Base-by-base conservation (phyloP, 2,888 invertebrate species). In the Cotesia congregata region DNA sequence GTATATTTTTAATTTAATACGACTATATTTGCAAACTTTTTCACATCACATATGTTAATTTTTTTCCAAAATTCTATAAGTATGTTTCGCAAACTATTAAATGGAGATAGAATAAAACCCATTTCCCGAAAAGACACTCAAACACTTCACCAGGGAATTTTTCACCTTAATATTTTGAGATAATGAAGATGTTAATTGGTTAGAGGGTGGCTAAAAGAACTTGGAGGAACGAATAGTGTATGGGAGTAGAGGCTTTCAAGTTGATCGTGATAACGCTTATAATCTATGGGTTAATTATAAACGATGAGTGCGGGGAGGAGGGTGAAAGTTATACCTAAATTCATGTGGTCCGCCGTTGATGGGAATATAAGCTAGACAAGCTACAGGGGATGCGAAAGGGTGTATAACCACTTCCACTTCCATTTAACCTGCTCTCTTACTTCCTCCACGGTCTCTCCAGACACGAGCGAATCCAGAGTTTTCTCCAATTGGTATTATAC, bases 251-350 rank as follows among this genome's bases (percentile, higher is more conserved):
- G 38, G 17, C 40, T 59, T 59, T 60, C 61, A 61, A 40, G 41
- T 64, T 65, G 61, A 73, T 65, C 65, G 64, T 65, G 70, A 77
- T 77, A 74, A 40, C 64, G 59, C 73, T 65, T 73, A 65, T 77
- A 70, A 73, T 77, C 70, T 65, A 77, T 50, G 76, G 68, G 61
- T 77, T 77, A 73, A 77, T 77, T 76, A 73, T 71, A 50, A 76
- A 69, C 73, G 68, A 69, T 71, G 73, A 77, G 60, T 77, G 70
- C 38, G 62, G 6, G 62, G 12, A 15, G 62, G 41, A 65, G 65
- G 65, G 59, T 60, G 77, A 74, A 70, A 73, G 65, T 74, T 77
- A 40, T 30, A 60, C 65, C 62, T 20, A 41, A 65, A 61, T 74
- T 73, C 40, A 64, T 60, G 67, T 73, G n/a, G 41, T 50, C 72